These are phyloP conservation scores for Serranus cabrilla DNA, from an alignment of 2,797 vertebrate species.

Conservation along the genomic window DNA sequence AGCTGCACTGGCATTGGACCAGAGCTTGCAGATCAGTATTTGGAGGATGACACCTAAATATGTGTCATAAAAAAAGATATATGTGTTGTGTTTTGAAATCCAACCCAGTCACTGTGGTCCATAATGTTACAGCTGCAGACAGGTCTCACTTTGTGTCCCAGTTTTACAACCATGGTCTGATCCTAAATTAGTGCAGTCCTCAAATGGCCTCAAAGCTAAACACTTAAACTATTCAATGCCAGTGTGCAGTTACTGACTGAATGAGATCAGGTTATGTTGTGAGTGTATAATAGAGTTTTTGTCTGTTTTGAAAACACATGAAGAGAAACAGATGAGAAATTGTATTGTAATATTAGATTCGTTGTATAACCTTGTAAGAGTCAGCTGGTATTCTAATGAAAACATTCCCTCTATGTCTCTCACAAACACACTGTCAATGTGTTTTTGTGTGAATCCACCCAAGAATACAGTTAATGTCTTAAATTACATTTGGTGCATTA, in stretches of 20 bases:
- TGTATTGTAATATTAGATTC: background rate
- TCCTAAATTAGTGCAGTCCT: slow-evolving; percentile 59
- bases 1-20: background rate
- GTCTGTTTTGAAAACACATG: background rate
- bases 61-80: background rate
- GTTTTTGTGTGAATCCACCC: background rate
- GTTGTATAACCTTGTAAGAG: background rate
- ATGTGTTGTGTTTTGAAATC: slow-evolving; percentile 16
- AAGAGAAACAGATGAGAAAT: background rate
- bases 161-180: slow-evolving; percentile 42
- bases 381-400: background rate
- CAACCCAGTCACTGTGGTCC: background rate
- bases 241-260: background rate
- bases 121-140: slow-evolving; percentile 25
- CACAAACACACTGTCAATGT: background rate
- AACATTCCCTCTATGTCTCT: background rate
- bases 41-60: background rate
- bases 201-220: slow-evolving; percentile 16
- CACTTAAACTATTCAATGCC: slow-evolving; percentile 24
- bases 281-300: background rate
- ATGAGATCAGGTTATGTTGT: background rate
- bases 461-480: background rate
- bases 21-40: background rate
- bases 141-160: slow-evolving; percentile 33
- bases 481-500: too few species aligned